Evolutionary conservation across 2,888 invertebrate genomes (phyloP).

Genomic region (Catocala fraxini): DNA sequence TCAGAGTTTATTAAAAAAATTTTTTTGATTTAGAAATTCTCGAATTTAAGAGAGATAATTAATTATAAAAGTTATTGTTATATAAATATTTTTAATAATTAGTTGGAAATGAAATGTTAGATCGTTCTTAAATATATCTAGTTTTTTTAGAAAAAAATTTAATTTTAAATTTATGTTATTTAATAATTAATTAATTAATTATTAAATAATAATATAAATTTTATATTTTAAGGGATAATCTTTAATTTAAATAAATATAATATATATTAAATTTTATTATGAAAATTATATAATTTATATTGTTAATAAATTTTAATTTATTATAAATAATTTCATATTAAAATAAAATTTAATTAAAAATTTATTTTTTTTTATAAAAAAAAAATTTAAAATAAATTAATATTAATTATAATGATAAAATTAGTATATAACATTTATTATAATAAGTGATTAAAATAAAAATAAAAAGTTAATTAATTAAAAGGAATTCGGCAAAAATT

Average conservation of each 20-base stretch:
- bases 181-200: slow-evolving; percentile 56
- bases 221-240: slow-evolving; percentile 88
- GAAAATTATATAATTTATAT: slow-evolving; percentile 87
- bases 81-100: slow-evolving; percentile 89
- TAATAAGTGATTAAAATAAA: slow-evolving; percentile 59
- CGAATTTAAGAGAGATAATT: slow-evolving; percentile 89
- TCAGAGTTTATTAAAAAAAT: slow-evolving; percentile 89
- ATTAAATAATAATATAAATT: slow-evolving; percentile 61
- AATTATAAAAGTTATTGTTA: slow-evolving; percentile 86
- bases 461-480: slow-evolving; percentile 64
- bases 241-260: slow-evolving; percentile 87
- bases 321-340: slow-evolving; percentile 76
- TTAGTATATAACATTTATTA: slow-evolving; percentile 81
- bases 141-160: slow-evolving; percentile 89
- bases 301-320: slow-evolving; percentile 86
- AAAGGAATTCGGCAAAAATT: slow-evolving; percentile 90
- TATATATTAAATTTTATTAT: slow-evolving; percentile 59
- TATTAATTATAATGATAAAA: slow-evolving; percentile 87
- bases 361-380: slow-evolving; percentile 77
- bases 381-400: slow-evolving; percentile 75
- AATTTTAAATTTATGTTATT: slow-evolving; percentile 78
- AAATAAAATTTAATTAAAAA: slow-evolving; percentile 64
- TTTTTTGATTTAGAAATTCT: slow-evolving; percentile 77
- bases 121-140: slow-evolving; percentile 90
- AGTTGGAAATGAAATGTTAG: slow-evolving; percentile 89